Percentiles rank a stretch among this genome's conserved stretches.
phyloP scores from a whole-genome alignment of 2,888 invertebrate genomes.

The Leptinotarsa tumamoca region DNA sequence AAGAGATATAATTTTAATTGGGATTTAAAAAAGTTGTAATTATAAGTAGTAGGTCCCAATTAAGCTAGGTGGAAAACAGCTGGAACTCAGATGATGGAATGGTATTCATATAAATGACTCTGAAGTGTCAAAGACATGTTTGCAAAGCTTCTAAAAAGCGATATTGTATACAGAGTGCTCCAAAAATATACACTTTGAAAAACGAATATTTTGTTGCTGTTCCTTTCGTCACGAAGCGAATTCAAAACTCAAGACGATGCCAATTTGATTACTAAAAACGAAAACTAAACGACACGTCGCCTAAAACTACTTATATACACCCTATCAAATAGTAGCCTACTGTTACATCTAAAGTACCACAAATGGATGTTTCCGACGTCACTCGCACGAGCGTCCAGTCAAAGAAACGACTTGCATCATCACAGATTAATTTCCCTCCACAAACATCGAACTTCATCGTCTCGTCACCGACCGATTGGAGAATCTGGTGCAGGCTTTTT shows the following conservation, averaged over 20 bases:
- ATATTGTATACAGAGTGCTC: background rate
- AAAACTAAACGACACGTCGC: background rate
- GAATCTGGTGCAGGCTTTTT: constrained; percentile 37
- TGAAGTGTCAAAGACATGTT: too few species aligned
- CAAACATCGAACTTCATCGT: background rate
- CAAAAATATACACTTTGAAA: background rate
- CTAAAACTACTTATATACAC: background rate
- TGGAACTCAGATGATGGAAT: too few species aligned
- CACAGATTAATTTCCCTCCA: constrained; percentile 19
- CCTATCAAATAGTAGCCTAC: background rate
- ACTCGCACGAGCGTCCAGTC: background rate
- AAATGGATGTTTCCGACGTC: background rate
- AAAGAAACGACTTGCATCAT: constrained; percentile 14
- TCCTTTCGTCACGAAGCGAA: too few species aligned
- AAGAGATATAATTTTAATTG: too few species aligned
- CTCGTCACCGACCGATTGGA: constrained; percentile 12
- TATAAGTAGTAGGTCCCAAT: background rate
- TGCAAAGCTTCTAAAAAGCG: background rate
- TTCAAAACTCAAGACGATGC: background rate
- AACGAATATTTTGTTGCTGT: background rate
- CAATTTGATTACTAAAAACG: background rate
- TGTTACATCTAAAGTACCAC: background rate
- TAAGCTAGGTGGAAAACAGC: background rate
- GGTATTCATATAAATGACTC: too few species aligned
- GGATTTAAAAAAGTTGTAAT: background rate